Evolutionary conservation across 2,113 vertebrate genomes (phyloP), one percentile per base, ranked within the genome.

Genomic region (Osmerus mordax): DNA sequence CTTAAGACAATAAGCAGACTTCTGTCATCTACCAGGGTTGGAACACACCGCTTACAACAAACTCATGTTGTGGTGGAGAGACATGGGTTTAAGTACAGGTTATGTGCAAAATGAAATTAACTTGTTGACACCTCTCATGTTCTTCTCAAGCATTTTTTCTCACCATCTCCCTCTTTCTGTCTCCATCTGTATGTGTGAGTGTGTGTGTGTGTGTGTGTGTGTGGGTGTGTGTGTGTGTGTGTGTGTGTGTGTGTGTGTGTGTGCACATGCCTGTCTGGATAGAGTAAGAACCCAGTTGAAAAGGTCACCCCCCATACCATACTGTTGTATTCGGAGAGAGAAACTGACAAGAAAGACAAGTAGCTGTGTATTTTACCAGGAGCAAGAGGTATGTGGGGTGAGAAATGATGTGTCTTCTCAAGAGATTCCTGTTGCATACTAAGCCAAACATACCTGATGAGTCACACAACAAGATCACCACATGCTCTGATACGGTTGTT

Each of bases 371-470:
- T 75, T 74, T 21, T 41, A n/a, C 71, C 18, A 18, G 54, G 71
- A 66, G 59, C 32, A 76, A 9, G 0, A 61, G 80, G 72, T 29
- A 15, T 62, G 28, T 29, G 60, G 66, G 64, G 15, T 13, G 61
- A 55, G 62, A 52, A 8, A 3, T 2, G 9, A n/a, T 53, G 28
- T 18, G 56, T 56, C 32, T 1, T 67, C 59, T 64, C 77, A 47
- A 67, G 61, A 58, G 4, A 9, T 21, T 47, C 55, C 63, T n/a
- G 54, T 70, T 74, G 74, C 28, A 52, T 73, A 55, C 81, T 69
- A 65, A 65, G 62, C 73, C 63, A 81, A 84, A 83, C 79, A 81
- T 84, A 88, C 85, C 87, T 85, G 84, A 83, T 87, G 82, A 84
- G 81, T 85, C 86, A 87, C 12, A 19, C 8, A 9, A 47, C 41